phyloP scores from a whole-genome alignment of 2,888 invertebrate genomes.

The Diaprepes abbreviatus region DNA sequence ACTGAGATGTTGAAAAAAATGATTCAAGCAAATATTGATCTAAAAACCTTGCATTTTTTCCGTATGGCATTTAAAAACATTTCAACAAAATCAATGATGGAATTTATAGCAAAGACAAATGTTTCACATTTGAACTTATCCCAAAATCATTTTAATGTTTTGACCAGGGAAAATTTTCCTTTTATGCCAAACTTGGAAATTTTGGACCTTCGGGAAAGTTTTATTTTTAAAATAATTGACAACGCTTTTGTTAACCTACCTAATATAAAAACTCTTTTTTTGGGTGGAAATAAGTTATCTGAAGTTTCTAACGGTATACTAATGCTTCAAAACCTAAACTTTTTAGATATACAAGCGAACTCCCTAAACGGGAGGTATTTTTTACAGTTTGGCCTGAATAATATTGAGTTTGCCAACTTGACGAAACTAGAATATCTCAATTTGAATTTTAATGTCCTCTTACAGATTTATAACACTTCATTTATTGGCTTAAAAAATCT shows the following conservation, averaged over 20 bases:
- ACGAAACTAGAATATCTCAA: slow-evolving; percentile 69
- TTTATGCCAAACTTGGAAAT: slow-evolving; percentile 70
- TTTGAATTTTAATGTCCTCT: slow-evolving; percentile 71
- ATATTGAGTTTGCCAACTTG: slow-evolving; percentile 69
- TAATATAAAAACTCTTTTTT: slow-evolving; percentile 69
- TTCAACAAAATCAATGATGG: slow-evolving; percentile 68
- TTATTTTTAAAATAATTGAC: slow-evolving; percentile 68
- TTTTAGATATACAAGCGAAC: slow-evolving; percentile 71
- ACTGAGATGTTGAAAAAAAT: slow-evolving; percentile 66
- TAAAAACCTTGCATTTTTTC: slow-evolving; percentile 69
- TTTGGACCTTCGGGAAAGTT: slow-evolving; percentile 72
- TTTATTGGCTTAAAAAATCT: slow-evolving; percentile 71
- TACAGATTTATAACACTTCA: slow-evolving; percentile 69
- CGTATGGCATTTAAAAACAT: slow-evolving; percentile 71
- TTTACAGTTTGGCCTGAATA: slow-evolving; percentile 70
- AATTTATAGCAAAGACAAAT: slow-evolving; percentile 70
- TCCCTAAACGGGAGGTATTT: slow-evolving; percentile 66
- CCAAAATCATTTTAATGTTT: slow-evolving; percentile 72
- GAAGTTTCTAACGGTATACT: slow-evolving; percentile 70
- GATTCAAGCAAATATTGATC: slow-evolving; percentile 64
- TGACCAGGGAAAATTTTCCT: slow-evolving; percentile 70
- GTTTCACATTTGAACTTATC: slow-evolving; percentile 69
- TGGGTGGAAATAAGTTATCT: slow-evolving; percentile 71
- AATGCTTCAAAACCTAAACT: slow-evolving; percentile 66
- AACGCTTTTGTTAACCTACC: slow-evolving; percentile 71